Evolutionary conservation across 2,113 vertebrate species (phyloP).

Genomic region (Dendropsophus ebraccatus): DNA sequence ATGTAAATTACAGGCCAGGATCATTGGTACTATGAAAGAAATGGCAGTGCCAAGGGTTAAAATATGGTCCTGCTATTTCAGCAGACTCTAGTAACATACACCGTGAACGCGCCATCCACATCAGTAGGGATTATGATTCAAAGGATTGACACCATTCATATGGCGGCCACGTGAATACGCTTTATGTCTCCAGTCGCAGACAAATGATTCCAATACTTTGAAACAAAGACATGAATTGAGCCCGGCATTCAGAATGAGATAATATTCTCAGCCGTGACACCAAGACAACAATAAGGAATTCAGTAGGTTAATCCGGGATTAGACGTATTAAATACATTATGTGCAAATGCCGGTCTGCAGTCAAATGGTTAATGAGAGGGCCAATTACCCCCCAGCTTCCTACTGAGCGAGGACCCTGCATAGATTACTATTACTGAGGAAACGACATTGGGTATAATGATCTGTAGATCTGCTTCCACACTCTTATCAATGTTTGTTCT

Average conservation of each 20-base stretch:
- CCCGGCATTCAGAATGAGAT: not conserved
- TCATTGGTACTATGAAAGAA: too few species aligned
- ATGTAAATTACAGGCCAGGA: too few species aligned
- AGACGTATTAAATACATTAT: slow-evolving; percentile 28
- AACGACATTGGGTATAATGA: not conserved
- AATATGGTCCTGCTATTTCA: too few species aligned
- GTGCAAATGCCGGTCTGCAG: slow-evolving; percentile 4
- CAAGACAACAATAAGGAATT: slow-evolving; percentile 27
- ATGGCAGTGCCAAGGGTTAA: too few species aligned
- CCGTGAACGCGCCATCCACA: too few species aligned
- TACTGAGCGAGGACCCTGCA: not conserved
- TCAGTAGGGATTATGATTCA: too few species aligned
- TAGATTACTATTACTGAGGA: not conserved
- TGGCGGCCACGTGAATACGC: not conserved
- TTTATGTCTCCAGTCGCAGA: not conserved
- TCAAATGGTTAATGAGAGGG: slow-evolving; percentile 25
- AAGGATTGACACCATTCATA: not conserved
- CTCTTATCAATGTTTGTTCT: not conserved
- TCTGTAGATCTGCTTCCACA: not conserved
- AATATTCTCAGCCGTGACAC: not conserved
- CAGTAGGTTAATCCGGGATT: slow-evolving; percentile 44
- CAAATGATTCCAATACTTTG: not conserved
- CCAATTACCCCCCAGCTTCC: not conserved
- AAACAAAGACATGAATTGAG: slow-evolving; percentile 32
- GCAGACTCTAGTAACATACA: too few species aligned